Evolutionary conservation across 2,888 invertebrate genomes (phyloP).

Genomic region (Notodonta dromedarius): DNA sequence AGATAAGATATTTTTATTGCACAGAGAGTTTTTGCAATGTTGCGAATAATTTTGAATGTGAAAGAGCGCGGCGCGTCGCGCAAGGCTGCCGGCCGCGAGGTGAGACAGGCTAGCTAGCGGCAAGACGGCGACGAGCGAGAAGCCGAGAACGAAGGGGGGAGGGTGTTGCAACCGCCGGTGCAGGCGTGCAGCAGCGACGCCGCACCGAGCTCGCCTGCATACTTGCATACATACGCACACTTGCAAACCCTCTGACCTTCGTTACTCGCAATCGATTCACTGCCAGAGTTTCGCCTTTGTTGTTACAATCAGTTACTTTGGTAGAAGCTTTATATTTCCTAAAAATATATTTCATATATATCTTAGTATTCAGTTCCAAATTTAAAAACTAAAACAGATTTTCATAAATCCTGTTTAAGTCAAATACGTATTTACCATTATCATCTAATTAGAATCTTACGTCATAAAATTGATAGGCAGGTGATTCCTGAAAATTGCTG

Average conservation of each 20-base stretch:
- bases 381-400: too few species aligned
- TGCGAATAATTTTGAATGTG: constrained; percentile 84
- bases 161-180: constrained; percentile 84
- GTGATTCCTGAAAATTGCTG: not conserved
- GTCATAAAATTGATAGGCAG: not conserved
- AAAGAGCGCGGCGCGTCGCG: constrained; percentile 85
- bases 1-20: constrained; percentile 77
- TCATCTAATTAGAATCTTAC: constrained; percentile 33
- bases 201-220: constrained; percentile 83
- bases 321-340: not conserved
- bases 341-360: not conserved
- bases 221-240: constrained; percentile 82
- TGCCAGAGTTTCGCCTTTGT: constrained; percentile 71
- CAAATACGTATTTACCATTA: not conserved
- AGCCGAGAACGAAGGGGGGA: constrained; percentile 82
- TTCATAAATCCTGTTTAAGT: too few species aligned
- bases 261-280: constrained; percentile 79
- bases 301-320: constrained; percentile 61
- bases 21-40: constrained; percentile 84
- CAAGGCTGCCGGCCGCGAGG: constrained; percentile 85
- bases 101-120: constrained; percentile 84
- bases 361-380: too few species aligned
- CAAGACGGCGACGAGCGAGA: constrained; percentile 83
- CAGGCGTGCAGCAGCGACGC: constrained; percentile 84
- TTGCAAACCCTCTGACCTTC: constrained; percentile 79